These are phyloP conservation scores for Apoda limacodes DNA, from an alignment of 2,888 invertebrate species.

Conservation along the genomic window DNA sequence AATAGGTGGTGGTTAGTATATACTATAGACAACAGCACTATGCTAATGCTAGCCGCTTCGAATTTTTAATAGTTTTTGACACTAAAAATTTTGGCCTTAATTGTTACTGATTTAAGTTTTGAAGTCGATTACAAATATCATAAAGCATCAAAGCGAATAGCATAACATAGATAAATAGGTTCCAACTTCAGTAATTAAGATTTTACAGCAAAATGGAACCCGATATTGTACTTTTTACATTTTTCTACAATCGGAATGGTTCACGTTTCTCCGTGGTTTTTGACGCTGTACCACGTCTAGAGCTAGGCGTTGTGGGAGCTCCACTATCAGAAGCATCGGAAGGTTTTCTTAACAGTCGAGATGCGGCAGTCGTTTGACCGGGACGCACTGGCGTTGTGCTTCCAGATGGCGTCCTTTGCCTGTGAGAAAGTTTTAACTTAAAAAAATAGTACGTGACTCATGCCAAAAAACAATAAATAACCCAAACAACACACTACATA, in stretches of 20 bases:
- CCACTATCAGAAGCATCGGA: slow-evolving; percentile 78
- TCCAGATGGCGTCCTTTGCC: slow-evolving; percentile 82
- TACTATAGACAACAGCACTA: slow-evolving; percentile 40
- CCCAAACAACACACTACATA: background rate
- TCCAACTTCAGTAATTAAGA: slow-evolving; percentile 10
- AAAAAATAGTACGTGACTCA: slow-evolving; percentile 18
- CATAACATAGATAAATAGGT: slow-evolving; percentile 25
- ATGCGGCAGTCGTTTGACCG: slow-evolving; percentile 72
- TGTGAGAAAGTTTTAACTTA: slow-evolving; percentile 35
- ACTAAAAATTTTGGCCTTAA: no score
- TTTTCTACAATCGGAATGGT: slow-evolving; percentile 78
- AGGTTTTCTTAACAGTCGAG: slow-evolving; percentile 73
- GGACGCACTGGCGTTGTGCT: slow-evolving; percentile 79
- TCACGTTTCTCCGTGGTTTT: slow-evolving; percentile 71
- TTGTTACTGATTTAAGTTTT: no score
- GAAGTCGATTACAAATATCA: no score
- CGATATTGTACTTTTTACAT: no score
- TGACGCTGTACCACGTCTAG: slow-evolving; percentile 51
- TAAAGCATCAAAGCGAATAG: slow-evolving; percentile 42
- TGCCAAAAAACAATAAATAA: background rate
- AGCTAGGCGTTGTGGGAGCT: slow-evolving; percentile 53
- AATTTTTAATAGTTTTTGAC: slow-evolving; percentile 18
- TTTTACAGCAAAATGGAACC: slow-evolving; percentile 13
- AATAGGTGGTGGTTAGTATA: slow-evolving; percentile 57
- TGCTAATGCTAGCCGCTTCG: slow-evolving; percentile 33